phyloP scores from a whole-genome alignment of 2,113 vertebrate genomes.

The Symphodus melops region DNA sequence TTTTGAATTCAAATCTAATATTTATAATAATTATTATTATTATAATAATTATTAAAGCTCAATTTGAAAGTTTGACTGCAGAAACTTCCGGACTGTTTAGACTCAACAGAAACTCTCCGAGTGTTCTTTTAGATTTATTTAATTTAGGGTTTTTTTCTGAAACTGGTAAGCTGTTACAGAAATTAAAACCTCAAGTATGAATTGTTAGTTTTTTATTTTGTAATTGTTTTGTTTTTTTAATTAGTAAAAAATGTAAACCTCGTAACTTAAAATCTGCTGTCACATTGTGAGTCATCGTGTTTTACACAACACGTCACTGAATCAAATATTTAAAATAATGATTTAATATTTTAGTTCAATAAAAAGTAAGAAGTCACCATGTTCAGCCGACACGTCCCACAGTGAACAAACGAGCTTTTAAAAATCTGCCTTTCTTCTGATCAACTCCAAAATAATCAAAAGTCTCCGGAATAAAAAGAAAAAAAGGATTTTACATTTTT shows the following conservation, averaged over 20 bases:
- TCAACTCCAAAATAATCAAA: conserved; percentile 5
- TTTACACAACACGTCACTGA: neutral
- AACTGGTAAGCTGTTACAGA: no score
- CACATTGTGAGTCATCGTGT: no score
- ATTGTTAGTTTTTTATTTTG: no score
- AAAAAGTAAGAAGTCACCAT: neutral
- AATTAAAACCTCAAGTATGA: no score
- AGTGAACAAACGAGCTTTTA: neutral
- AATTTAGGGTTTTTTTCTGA: no score
- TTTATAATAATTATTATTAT: no score
- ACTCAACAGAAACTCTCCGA: no score
- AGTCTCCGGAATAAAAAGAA: neutral
- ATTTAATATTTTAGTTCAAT: neutral
- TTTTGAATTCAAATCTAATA: neutral
- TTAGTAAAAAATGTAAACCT: neutral
- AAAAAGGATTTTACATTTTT: neutral
- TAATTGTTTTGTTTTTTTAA: neutral
- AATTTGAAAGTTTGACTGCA: no score
- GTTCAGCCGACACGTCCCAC: neutral
- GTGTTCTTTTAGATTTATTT: no score
- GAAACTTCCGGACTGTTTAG: no score
- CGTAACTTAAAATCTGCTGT: no score
- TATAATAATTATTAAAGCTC: no score
- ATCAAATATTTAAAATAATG: neutral
- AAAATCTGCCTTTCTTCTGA: neutral